Evolutionary conservation across 2,888 invertebrate genomes (phyloP).

Genomic region (Stenotaenia linearis): DNA sequence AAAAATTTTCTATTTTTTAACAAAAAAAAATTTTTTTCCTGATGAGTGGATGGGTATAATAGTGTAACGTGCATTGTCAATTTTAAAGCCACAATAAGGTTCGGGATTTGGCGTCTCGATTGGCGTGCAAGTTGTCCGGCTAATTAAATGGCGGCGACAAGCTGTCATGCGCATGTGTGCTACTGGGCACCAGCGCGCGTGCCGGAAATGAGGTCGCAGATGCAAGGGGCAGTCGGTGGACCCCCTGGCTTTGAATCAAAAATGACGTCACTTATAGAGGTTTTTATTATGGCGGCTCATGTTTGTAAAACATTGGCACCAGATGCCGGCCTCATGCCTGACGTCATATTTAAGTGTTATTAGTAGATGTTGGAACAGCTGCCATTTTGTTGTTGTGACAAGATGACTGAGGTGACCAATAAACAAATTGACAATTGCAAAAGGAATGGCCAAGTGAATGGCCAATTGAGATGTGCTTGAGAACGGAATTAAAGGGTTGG

Average conservation of each 20-base stretch:
- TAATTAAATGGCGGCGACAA: constrained; percentile 9
- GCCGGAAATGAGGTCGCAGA: constrained; percentile 9
- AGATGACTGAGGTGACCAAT: constrained; percentile 9
- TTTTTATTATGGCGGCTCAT: not conserved
- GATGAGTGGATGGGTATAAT: not conserved
- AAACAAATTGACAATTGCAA: constrained; percentile 1
- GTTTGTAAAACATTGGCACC: constrained; percentile 9
- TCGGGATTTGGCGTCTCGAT: not conserved
- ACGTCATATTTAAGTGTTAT: constrained; percentile 5
- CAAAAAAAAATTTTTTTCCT: not conserved
- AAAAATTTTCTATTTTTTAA: too few species aligned
- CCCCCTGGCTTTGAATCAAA: constrained; percentile 9
- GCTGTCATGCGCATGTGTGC: constrained; percentile 4
- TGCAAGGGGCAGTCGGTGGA: not conserved
- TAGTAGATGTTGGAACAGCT: constrained; percentile 4
- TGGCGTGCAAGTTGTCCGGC: not conserved
- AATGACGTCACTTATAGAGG: not conserved
- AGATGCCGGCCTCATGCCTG: not conserved
- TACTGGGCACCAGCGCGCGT: constrained; percentile 5
- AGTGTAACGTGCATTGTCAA: not conserved
- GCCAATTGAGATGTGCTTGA: not conserved
- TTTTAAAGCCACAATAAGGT: not conserved
- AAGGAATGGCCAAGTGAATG: not conserved
- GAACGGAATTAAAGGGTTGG: not conserved
- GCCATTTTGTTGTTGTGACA: not conserved